Base-by-base conservation (phyloP, 2,797 vertebrate species). In the Hypotaenidia philippensis region DNA sequence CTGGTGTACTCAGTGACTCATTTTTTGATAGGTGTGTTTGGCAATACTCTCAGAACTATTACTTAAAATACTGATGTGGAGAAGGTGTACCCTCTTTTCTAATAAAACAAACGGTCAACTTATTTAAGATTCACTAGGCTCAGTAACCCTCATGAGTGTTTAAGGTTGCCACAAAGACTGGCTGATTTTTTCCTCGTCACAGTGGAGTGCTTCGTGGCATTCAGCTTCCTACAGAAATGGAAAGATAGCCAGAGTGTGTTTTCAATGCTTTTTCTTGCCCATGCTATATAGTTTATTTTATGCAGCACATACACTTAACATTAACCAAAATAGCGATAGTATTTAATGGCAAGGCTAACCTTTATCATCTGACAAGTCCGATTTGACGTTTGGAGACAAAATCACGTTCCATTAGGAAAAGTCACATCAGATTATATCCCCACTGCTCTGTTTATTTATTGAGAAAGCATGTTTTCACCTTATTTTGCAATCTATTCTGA, bases 391-490 rank as follows among this genome's bases (percentile, higher is more conserved):
- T 84, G 63, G 89, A 96, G 87, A 96, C 81, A 94, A 95, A 94
- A 95, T 68, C 53, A 22, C 23, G 47, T 97, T 97, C 93, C 90
- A 71, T 79, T 72, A 78, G 89, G 76, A 92, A 83, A 97, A 96
- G 80, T 93, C 80, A 94, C 68, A 92, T 89, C 84, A 93, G 93
- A 75, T 80, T 60, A 77, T 83, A 92, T 74, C 74, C 90, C 86
- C 74, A 56, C 69, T 86, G 71, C 55, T 81, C 60, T 91, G 68
- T 97, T 97, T 97, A 95, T 80, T 92, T 94, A 65, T 82, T 52
- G 75, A 91, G 83, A 96, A 90, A 97, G 61, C 63, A 65, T 83
- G 26, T 95, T 97, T 96, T 90, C 92, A 97, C 94, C 91, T 96
- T 95, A 91, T 97, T 97, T 96, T 89, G 97, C 87, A 96, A 61